Base-by-base conservation (phyloP, 2,888 invertebrate genomes). In the Microdon myrmicae region DNA sequence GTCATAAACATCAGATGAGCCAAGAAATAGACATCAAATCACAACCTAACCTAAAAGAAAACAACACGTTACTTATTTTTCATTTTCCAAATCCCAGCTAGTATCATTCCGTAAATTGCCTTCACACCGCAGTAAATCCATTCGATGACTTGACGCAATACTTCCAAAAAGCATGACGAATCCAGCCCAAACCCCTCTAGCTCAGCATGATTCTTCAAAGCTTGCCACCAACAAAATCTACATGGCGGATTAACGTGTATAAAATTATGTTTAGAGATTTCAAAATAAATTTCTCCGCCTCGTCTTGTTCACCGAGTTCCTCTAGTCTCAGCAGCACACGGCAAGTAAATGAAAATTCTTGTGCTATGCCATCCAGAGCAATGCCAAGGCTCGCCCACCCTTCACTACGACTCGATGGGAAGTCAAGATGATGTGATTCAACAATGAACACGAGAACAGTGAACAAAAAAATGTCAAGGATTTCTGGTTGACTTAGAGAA, bases 181-280 rank as follows among this genome's bases (percentile, higher is more conserved):
- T n/a, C n/a, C 38, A 38, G 26, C 41, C 19, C 13, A 13, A 8
- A 16, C 13, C 47, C 39, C 28, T 34, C 28, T 17, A n/a, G 16
- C 55, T 22, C 55, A 41, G 47, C 55, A 39, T 47, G 55, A 39
- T 35, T 29, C 39, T 19, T n/a, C n/a, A n/a, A n/a, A n/a, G n/a
- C n/a, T 47, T 10, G 9, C 12, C 9, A 10, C 45, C 17, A 39
- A 12, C 5, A 26, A 32, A 55, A 55, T 47, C 35, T 55, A 47
- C 39, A 28, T 47, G 47, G 39, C 13, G 28, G 47, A 34, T 47
- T 47, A 55, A 35, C 39, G 29, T 29, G 34, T 34, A 55, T 55
- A 55, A 55, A 55, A 55, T 55, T 55, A 55, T 47, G 34, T 29
- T 39, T 32, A 39, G 41, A 17, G 55, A 47, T 47, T 55, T 20